Evolutionary conservation across 2,113 vertebrate genomes (phyloP), one percentile per base, ranked within the genome.

Genomic region (Ammospiza nelsoni): DNA sequence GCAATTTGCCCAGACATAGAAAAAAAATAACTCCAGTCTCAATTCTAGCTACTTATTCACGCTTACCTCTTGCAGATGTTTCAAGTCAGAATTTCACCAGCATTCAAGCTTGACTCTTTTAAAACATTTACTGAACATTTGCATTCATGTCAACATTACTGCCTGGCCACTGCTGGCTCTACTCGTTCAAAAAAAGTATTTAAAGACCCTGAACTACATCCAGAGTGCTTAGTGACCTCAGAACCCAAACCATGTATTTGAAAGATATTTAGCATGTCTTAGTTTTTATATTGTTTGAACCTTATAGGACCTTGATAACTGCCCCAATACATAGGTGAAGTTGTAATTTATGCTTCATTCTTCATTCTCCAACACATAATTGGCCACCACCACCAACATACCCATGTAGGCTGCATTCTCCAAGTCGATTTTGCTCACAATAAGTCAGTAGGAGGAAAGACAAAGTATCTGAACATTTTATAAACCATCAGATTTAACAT

Each of bases 381-480:
- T 31, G 48, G 89, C 29, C 55, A 91, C 18, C 41, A 88, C 67
- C n/a, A 83, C 14, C 86, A 85, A 13, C 6, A 8, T 5, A 68
- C n/a, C 46, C 20, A 33, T 13, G 23, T 5, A 61, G 61, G 59
- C 69, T 95, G 29, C 75, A 57, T 66, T 37, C 61, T 92, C 55
- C 24, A 57, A 20, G 21, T 51, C 5, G 1, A 15, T 75, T 77
- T 49, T 44, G 79, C 48, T 91, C 69, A 92, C 67, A 86, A 0
- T 72, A 49, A 54, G 44, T 83, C 78, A 80, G 88, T 15, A 90
- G 74, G 84, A 96, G 95, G 87, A 83, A 84, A 89, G 65, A 81
- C 31, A 75, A 78, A 84, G 46, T 41, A 90, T 22, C 54, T 31
- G 19, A 85, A 95, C 57, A 27, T 68, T 92, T 71, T 75, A 77